Base-by-base conservation (phyloP, 92 coral and sea anemone species). In the Epizoanthus scotinus region DNA sequence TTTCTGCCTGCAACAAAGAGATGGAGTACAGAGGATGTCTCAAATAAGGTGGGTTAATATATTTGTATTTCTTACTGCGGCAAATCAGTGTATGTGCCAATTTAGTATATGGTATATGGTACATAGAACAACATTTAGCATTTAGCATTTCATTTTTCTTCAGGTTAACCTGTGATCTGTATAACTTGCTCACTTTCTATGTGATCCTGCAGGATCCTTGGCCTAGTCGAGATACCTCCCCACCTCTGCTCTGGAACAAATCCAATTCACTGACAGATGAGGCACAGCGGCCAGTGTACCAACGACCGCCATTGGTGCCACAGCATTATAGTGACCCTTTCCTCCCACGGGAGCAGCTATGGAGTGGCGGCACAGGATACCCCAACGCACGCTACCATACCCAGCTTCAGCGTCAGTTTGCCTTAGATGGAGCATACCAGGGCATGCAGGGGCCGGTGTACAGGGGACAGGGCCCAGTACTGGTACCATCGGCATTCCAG, bases 291-390 rank as follows among this genome's bases (percentile, higher is more conserved):
- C 92, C 94, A 24, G 36, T 68, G 22, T 84, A 87, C 62, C 89
- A 83, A 58, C 90, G 91, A 8, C 90, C 79, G 13, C 85, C 89
- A 6, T 89, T 92, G 55, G 90, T 91, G 29, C 83, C 94, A 2
- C 97, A 92, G 49, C 94, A 92, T 65, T 90, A 83, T 87, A 92
- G 97, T 55, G 97, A 92, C 71, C 94, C 97, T 1, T 92, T 90
- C 82, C 86, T 90, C 68, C 97, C 97, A 0, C 83, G 89, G 60
- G 97, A 92, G 70, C 89, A 83, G 72, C 82, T 89, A 78, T 92
- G 97, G 97, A 84, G 70, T 67, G 92, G 84, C 12, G 84, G 84
- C 12, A 82, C 75, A 15, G 97, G 94, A 31, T 86, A 82, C 24
- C 90, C 79, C 78, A 90, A 88, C 83, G 85, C 92, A 59, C 87